Conservation (phyloP, 2,113 vertebrate species). For the Meriones unguiculatus region DNA sequence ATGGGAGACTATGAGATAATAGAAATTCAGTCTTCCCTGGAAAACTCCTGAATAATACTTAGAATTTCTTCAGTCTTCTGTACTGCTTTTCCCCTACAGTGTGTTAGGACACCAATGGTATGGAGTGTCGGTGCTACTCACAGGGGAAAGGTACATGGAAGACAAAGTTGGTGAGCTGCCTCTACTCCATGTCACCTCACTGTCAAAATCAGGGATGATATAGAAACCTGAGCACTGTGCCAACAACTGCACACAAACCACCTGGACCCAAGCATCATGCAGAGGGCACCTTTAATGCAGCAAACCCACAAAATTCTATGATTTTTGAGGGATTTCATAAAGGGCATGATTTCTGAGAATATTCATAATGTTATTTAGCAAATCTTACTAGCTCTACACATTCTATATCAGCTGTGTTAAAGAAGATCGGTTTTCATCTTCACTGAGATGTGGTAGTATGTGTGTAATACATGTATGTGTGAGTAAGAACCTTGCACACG, state of each 20-base stretch:
- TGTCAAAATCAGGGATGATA: constrained; percentile 65
- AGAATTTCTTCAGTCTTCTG: not conserved
- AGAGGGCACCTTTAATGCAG: constrained; percentile 60
- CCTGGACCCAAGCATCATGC: constrained; percentile 51
- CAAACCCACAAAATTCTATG: constrained; percentile 33
- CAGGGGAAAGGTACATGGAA: not conserved
- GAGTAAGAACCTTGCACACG: not conserved
- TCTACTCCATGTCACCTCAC: constrained; percentile 7
- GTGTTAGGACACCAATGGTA: not conserved
- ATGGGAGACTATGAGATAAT: not conserved
- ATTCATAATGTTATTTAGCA: not conserved
- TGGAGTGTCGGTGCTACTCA: not conserved
- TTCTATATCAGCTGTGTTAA: not conserved
- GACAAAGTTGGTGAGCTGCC: not conserved
- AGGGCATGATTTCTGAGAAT: not conserved
- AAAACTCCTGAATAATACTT: constrained; percentile 29
- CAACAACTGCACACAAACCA: constrained; percentile 30
- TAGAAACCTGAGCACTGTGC: not conserved
- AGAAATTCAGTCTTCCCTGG: not conserved
- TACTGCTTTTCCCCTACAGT: not conserved
- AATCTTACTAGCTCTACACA: not conserved
- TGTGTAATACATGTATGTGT: not conserved
- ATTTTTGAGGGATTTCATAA: constrained; percentile 12
- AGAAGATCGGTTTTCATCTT: not conserved
- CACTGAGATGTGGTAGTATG: not conserved